Evolutionary conservation across 2,888 invertebrate genomes (phyloP).

Genomic region (Sphecodes monilicornis): DNA sequence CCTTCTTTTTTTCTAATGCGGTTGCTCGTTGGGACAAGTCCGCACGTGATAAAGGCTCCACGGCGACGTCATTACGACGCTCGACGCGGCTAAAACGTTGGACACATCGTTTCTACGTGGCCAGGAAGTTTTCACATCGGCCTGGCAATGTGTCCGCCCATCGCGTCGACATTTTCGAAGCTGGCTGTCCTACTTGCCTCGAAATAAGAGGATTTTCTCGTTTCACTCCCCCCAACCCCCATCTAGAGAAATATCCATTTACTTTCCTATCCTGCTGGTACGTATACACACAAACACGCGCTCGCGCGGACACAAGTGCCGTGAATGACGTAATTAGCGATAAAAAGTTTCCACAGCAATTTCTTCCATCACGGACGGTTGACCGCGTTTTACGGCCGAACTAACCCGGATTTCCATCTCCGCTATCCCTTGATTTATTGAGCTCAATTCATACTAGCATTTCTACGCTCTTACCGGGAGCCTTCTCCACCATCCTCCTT

Average conservation of each 20-base stretch:
- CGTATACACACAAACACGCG: neutral
- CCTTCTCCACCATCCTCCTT: neutral
- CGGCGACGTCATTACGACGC: conserved; percentile 70
- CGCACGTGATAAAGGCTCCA: conserved; percentile 72
- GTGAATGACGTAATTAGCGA: conserved; percentile 75
- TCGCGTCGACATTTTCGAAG: conserved; percentile 53
- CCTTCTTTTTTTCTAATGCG: conserved; percentile 57
- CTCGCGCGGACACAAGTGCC: neutral
- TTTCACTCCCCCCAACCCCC: neutral
- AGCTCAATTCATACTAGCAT: conserved; percentile 24
- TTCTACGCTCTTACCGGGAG: neutral
- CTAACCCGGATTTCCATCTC: conserved; percentile 62
- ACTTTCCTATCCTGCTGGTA: conserved; percentile 15
- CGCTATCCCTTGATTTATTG: conserved; percentile 46
- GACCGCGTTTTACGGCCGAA: conserved; percentile 66
- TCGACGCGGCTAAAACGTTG: conserved; percentile 67
- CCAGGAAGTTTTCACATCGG: conserved; percentile 67
- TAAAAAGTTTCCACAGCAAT: conserved; percentile 74
- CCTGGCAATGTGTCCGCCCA: conserved; percentile 55
- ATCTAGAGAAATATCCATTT: conserved; percentile 38
- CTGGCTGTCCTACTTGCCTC: conserved; percentile 39
- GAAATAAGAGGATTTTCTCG: conserved; percentile 64
- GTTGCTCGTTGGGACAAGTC: conserved; percentile 53
- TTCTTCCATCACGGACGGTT: conserved; percentile 73
- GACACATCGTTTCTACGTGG: conserved; percentile 75